A percentile compares a stretch with the other conserved stretches of the same genome.
These are phyloP conservation scores for Ctenosaura bakeri DNA, from an alignment of 2,797 vertebrate species.

Conservation along the genomic window DNA sequence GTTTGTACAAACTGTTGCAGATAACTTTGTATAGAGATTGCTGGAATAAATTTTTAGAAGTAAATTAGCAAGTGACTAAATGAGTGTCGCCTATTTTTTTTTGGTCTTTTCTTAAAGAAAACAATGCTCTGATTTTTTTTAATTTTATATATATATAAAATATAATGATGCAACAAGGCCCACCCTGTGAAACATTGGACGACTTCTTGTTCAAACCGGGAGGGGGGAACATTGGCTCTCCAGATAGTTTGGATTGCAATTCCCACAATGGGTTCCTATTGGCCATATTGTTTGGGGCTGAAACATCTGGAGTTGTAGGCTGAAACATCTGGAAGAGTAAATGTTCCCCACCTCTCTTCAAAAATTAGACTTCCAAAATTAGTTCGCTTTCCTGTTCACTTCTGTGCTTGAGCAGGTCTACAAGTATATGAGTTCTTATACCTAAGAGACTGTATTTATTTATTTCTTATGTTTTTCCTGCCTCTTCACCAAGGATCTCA, in stretches of 20 bases:
- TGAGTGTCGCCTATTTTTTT: background rate
- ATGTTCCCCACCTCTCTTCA: background rate
- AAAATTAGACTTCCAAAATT: background rate
- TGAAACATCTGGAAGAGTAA: background rate
- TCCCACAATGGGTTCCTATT: background rate
- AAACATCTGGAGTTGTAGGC: too few species aligned
- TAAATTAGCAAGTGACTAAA: slow-evolving; percentile 25
- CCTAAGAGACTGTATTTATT: background rate
- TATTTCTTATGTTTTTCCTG: too few species aligned
- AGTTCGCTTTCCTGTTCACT: background rate
- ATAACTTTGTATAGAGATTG: slow-evolving; percentile 26
- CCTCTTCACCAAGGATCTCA: too few species aligned
- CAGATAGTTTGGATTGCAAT: background rate
- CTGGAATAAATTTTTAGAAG: slow-evolving; percentile 26
- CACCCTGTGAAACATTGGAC: background rate
- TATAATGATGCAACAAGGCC: background rate
- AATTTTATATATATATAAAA: background rate
- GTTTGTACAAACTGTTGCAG: background rate
- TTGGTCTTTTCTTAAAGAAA: background rate
- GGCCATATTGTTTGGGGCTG: background rate
- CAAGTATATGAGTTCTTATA: background rate
- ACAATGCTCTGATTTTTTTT: background rate
- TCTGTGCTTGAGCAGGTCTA: background rate
- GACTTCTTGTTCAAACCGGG: background rate
- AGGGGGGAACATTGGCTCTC: background rate